Conservation (phyloP, 2,113 vertebrate genomes). For the Microcebus lehilahytsara region DNA sequence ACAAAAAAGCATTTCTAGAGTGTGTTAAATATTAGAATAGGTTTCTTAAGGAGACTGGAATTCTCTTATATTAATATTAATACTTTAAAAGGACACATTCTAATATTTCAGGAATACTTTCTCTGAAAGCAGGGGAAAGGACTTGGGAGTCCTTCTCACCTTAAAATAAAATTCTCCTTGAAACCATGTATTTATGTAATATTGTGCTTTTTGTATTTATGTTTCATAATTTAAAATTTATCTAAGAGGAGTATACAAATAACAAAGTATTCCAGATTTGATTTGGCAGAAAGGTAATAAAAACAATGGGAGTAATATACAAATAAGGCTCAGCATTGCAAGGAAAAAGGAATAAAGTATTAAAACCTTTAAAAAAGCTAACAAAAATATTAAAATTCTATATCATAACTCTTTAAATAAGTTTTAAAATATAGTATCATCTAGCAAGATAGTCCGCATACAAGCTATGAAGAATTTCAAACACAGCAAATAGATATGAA, state of each 20-base stretch:
- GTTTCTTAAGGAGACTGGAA: neutral
- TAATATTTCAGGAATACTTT: slow-evolving; percentile 25
- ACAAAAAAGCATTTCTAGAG: neutral
- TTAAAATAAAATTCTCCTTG: slow-evolving; percentile 19
- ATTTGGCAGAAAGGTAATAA: neutral
- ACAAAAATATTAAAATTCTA: neutral
- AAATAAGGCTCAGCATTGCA: neutral
- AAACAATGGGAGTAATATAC: neutral
- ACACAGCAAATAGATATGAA: slow-evolving; percentile 11
- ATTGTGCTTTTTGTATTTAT: neutral
- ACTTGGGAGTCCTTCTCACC: neutral
- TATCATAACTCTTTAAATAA: neutral
- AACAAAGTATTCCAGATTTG: neutral
- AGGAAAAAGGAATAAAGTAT: neutral
- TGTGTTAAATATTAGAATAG: neutral
- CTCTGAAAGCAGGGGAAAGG: neutral
- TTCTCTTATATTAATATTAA: neutral
- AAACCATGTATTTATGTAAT: neutral
- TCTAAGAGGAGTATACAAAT: neutral
- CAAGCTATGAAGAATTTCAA: slow-evolving; percentile 5
- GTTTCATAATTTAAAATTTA: slow-evolving; percentile 23
- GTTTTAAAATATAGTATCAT: neutral
- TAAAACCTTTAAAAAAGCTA: neutral
- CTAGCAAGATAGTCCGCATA: neutral
- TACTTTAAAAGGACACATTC: neutral